These are phyloP conservation scores for Tragelaphus eurycerus DNA, from an alignment of 2,797 vertebrate genomes.

Conservation along the genomic window DNA sequence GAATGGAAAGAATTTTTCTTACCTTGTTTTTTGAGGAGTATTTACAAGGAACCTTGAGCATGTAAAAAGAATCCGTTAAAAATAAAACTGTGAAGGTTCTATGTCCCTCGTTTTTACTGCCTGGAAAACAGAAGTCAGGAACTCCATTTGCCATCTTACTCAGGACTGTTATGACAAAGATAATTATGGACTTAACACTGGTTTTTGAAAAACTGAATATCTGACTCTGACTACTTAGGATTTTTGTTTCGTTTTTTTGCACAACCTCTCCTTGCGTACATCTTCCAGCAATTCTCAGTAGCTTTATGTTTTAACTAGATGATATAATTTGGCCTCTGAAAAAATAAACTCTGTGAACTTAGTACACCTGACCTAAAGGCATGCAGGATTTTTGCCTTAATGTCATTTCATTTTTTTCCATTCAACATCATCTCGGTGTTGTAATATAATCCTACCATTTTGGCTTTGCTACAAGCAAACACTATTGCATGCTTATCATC, in stretches of 20 bases:
- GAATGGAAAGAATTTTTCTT: neutral
- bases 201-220: neutral
- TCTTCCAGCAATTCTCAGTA: neutral
- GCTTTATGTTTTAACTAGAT: constrained; percentile 24
- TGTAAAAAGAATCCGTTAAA: neutral
- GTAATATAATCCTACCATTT: neutral
- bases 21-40: neutral
- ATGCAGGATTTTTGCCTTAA: neutral
- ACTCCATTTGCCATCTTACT: neutral
- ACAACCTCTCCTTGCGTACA: neutral
- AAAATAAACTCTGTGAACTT: neutral
- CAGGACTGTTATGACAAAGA: neutral
- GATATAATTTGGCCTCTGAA: constrained; percentile 46
- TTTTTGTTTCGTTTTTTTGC: neutral
- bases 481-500: neutral
- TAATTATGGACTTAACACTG: neutral
- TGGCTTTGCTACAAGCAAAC: neutral
- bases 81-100: neutral
- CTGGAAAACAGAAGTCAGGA: neutral
- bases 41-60: neutral
- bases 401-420: neutral
- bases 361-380: neutral
- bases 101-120: neutral
- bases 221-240: neutral
- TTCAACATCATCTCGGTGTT: neutral